These are phyloP conservation scores for Phrynocephalus vlangalii DNA, from an alignment of 2,797 vertebrate species.

Conservation along the genomic window DNA sequence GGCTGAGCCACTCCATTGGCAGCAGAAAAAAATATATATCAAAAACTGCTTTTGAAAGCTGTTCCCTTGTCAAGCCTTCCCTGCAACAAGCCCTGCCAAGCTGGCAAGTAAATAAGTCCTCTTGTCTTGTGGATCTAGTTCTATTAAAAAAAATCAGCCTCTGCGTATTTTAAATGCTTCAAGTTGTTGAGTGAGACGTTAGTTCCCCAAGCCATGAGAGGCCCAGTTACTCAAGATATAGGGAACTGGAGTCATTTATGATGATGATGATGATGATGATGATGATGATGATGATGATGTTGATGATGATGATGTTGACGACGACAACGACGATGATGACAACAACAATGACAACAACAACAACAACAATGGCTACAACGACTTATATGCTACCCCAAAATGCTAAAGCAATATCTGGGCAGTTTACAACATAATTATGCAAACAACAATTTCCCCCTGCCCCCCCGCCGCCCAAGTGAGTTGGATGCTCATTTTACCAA, in stretches of 20 bases:
- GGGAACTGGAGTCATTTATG: neutral
- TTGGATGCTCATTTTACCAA: too few relatives aligned
- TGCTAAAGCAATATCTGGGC: too few relatives aligned
- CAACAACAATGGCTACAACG: too few relatives aligned
- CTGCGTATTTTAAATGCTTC: neutral
- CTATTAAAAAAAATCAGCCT: neutral
- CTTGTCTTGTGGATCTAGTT: neutral
- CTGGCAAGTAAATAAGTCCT: slow-evolving; percentile 4
- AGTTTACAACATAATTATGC: too few relatives aligned
- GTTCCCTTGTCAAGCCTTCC: fast-evolving
- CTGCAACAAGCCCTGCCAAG: slow-evolving; percentile 12
- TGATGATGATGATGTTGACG: too few relatives aligned
- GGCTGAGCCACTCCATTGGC: neutral
- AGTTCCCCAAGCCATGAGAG: neutral
- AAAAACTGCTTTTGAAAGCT: neutral
- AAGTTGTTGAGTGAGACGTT: slow-evolving; percentile 7
- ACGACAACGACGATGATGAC: too few relatives aligned
- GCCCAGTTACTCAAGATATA: neutral
- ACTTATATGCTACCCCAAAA: too few relatives aligned
- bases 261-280: neutral
- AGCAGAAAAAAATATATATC: neutral
- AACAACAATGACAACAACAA: too few relatives aligned
- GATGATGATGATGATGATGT: too few relatives aligned
- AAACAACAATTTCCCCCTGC: too few relatives aligned
- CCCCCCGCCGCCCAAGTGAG: too few relatives aligned